These are phyloP conservation scores for Hoplodrina blanda DNA, from an alignment of 2,888 invertebrate genomes.

Conservation along the genomic window DNA sequence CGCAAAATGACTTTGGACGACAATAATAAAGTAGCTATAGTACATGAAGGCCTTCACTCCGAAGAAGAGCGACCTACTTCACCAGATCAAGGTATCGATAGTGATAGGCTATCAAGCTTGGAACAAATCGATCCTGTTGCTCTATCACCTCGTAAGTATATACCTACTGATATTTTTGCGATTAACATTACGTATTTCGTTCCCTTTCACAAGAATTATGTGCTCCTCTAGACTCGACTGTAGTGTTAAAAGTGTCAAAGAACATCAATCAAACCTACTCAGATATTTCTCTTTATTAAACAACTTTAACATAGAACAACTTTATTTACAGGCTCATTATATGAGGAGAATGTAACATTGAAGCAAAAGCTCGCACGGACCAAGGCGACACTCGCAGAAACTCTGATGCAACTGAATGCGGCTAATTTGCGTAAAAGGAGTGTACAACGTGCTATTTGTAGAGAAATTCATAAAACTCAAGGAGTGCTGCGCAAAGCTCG, in stretches of 20 bases:
- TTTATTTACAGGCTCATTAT: slow-evolving; percentile 80
- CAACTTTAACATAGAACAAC: not conserved
- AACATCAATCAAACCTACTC: not conserved
- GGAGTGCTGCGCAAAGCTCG: slow-evolving; percentile 94
- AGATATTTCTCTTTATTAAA: not conserved
- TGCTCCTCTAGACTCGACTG: not conserved
- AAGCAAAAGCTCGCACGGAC: slow-evolving; percentile 93
- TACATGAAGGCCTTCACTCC: slow-evolving; percentile 74
- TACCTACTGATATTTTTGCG: not conserved
- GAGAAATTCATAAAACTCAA: slow-evolving; percentile 95
- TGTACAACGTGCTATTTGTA: slow-evolving; percentile 95
- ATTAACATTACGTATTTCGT: not conserved
- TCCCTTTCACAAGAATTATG: too few relatives aligned
- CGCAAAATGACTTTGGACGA: slow-evolving; percentile 79
- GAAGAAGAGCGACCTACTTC: slow-evolving; percentile 91
- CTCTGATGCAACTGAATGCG: slow-evolving; percentile 93
- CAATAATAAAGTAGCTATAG: slow-evolving; percentile 77
- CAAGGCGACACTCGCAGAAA: slow-evolving; percentile 94
- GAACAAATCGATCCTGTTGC: slow-evolving; percentile 89
- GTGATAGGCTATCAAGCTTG: slow-evolving; percentile 93
- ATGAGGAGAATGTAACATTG: slow-evolving; percentile 93
- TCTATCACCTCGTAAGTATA: slow-evolving; percentile 84
- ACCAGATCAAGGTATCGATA: slow-evolving; percentile 97
- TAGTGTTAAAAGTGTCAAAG: not conserved
- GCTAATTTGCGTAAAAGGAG: slow-evolving; percentile 95